These are phyloP conservation scores for Choloepus didactylus DNA, from an alignment of 2,797 vertebrate genomes.

Conservation along the genomic window DNA sequence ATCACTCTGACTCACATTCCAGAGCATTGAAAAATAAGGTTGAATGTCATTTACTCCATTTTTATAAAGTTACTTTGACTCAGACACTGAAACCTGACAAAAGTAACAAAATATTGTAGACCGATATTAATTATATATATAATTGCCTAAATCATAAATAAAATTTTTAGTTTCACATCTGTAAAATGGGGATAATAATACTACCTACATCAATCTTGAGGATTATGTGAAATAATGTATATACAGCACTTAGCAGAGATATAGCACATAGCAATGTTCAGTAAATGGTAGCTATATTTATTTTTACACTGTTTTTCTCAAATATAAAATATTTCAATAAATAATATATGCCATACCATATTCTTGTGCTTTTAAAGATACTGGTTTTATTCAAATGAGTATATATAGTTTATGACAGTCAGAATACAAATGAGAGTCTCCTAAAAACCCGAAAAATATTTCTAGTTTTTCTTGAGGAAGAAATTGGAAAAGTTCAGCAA, in stretches of 20 bases:
- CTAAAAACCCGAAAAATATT: conserved; percentile 29
- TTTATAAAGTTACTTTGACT: not conserved
- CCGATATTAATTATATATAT: not conserved
- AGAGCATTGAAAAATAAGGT: not conserved
- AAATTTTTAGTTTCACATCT: not conserved
- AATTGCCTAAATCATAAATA: not conserved
- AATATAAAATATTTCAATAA: conserved; percentile 21
- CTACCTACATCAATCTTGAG: not conserved
- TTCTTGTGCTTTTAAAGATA: conserved; percentile 33
- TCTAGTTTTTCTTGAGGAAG: not conserved
- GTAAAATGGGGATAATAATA: not conserved
- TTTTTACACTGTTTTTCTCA: not conserved
- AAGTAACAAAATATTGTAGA: not conserved
- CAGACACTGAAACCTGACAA: not conserved
- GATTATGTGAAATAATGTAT: not conserved
- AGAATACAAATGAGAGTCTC: not conserved
- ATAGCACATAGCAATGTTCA: not conserved
- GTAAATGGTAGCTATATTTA: not conserved
- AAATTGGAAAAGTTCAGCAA: not conserved
- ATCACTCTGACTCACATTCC: not conserved
- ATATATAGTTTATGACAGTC: not conserved
- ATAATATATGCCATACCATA: not conserved
- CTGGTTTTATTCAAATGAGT: not conserved
- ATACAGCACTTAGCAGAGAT: not conserved
- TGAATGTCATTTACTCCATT: not conserved